Evolutionary conservation across 1,140 invertebrate species (phyloP).

Genomic region (Pomacea maculata): DNA sequence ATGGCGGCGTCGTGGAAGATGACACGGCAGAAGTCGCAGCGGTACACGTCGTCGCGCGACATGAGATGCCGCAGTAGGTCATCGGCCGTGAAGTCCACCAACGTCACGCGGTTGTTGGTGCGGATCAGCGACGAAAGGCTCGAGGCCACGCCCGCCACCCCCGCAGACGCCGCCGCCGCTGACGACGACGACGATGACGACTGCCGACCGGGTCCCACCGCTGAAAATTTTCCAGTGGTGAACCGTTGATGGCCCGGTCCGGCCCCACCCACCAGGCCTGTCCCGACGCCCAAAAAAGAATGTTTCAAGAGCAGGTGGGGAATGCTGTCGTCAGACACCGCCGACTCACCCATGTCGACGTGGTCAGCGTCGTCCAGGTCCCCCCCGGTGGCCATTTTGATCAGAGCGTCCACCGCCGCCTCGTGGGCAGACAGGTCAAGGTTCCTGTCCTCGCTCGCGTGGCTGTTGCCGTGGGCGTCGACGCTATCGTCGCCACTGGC

Average conservation of each 20-base stretch:
- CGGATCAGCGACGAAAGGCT: constrained; percentile 28
- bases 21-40: constrained; percentile 51
- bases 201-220: background rate
- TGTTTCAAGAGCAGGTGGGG: constrained; percentile 6
- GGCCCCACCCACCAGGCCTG: constrained; percentile 1
- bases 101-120: constrained; percentile 38
- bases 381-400: constrained; percentile 12
- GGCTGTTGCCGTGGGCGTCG: background rate
- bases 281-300: background rate
- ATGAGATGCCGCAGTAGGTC: constrained; percentile 48
- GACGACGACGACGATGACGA: background rate
- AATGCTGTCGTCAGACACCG: background rate
- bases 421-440: constrained; percentile 1
- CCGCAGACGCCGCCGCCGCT: background rate
- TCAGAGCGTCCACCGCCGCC: constrained; percentile 13
- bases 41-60: constrained; percentile 48
- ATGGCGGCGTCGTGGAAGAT: constrained; percentile 53
- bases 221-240: constrained; percentile 6
- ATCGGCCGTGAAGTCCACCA: constrained; percentile 45
- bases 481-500: background rate
- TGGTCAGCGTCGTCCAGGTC: constrained; percentile 2
- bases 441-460: background rate
- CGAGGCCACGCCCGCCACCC: background rate
- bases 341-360: background rate
- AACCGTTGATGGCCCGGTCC: constrained; percentile 25